A percentile compares a stretch with the other conserved stretches of the same genome.
These are phyloP conservation scores for Sphaeramia orbicularis DNA, from an alignment of 2,797 vertebrate species.

Conservation along the genomic window DNA sequence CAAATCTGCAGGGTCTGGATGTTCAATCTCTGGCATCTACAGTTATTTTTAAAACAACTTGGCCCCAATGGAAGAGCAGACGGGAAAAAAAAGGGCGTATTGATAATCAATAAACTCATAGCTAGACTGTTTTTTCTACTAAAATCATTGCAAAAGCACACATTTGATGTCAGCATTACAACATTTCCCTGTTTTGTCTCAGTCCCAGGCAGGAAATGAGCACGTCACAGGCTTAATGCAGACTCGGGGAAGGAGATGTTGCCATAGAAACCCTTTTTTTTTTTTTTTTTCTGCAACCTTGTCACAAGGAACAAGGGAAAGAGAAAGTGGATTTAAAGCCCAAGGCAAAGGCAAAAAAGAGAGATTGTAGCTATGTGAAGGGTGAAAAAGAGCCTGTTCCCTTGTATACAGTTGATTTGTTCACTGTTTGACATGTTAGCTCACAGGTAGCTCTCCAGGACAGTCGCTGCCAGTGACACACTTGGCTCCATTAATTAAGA, in stretches of 20 bases:
- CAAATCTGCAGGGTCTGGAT: neutral
- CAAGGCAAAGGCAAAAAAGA: constrained; percentile 52
- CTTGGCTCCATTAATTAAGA: constrained; percentile 52
- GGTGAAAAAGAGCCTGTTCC: constrained; percentile 12
- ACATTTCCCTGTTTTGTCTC: constrained; percentile 42
- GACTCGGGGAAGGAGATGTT: constrained; percentile 66
- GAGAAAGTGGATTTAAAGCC: constrained; percentile 65
- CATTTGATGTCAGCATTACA: constrained; percentile 27
- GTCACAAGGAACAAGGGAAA: constrained; percentile 68
- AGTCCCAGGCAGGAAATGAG: constrained; percentile 73
- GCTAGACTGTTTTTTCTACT: too few relatives aligned
- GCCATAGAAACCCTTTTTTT: constrained; percentile 67
- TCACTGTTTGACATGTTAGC: constrained; percentile 12
- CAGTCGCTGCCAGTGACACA: constrained; percentile 35
- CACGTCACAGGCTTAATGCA: constrained; percentile 71
- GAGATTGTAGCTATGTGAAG: constrained; percentile 21
- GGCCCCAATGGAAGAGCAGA: neutral
- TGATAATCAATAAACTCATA: too few relatives aligned
- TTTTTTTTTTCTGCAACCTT: constrained; percentile 67
- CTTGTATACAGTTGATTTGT: constrained; percentile 19
- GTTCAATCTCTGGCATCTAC: neutral
- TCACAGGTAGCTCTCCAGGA: constrained; percentile 36
- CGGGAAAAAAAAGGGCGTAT: neutral
- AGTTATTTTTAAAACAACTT: neutral
- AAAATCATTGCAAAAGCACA: neutral